Evolutionary conservation across 2,113 vertebrate species (phyloP), one percentile per base, ranked within the genome.

Genomic region (Trichomycterus rosablanca): DNA sequence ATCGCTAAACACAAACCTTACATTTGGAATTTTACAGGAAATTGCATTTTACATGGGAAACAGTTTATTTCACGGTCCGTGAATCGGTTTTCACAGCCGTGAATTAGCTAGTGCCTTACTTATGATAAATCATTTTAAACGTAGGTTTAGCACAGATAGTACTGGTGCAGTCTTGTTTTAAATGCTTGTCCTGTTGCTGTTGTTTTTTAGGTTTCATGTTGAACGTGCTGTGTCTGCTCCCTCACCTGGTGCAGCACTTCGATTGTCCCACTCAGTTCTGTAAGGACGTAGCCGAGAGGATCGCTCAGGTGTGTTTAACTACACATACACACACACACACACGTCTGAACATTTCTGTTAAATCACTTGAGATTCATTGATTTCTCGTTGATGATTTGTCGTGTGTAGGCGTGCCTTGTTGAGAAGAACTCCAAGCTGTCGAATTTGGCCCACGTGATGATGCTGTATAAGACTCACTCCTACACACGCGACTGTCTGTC

Each of bases 371-470:
- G n/a, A n/a, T n/a, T n/a, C n/a, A n/a, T n/a, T n/a, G n/a, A n/a
- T n/a, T n/a, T n/a, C 10, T 16, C 5, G 3, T 7, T 15, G 4
- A 7, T 19, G 1, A 11, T 59, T 40, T 63, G 37, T 39, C 3
- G 40, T 40, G 40, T 30, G 35, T 75, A 99, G 96, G 93, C 97
- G 74, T 99, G 96, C 79, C 77, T 97, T 72, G 88, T 89, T 74
- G 96, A 98, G 77, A 97, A 97, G 78, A 91, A 94, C 65, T 90
- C 94, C 9, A 99, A 99, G 74, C 82, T 99, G 12, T 94, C 93
- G 19, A 97, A 98, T 64, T 81, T 99, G 70, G 95, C 96, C 2
- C 96, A 98, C 11, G 96, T 99, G 35, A 99, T 99, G 95, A 95
- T 91, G 3, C 89, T 99, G 48, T 99, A 98, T 73, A 98, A 95